Conservation (phyloP, 1,140 invertebrate species). For the Calosoma granatense region DNA sequence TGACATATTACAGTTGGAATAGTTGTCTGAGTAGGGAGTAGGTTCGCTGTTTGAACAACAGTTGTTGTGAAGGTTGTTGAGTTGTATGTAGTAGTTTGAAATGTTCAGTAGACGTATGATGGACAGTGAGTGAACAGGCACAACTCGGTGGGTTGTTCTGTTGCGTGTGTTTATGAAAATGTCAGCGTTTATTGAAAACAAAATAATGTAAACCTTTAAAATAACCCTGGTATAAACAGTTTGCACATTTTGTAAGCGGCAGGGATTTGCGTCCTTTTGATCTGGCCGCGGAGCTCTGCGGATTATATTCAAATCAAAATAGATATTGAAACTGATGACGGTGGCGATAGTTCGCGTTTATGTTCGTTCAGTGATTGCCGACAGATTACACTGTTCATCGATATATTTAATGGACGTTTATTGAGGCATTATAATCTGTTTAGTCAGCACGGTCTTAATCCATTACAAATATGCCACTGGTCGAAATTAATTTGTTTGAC, state of each 20-base stretch:
- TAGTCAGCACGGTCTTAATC: slow-evolving; percentile 2
- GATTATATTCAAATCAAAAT: slow-evolving; percentile 2
- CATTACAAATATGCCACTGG: background rate
- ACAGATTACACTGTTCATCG: background rate
- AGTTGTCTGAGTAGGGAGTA: no score
- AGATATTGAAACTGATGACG: background rate
- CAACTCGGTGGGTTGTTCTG: no score
- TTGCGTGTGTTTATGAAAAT: slow-evolving; percentile 8
- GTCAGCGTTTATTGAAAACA: slow-evolving; percentile 9
- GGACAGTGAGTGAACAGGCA: no score
- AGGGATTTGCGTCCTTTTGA: background rate
- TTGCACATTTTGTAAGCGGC: background rate
- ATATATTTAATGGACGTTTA: background rate
- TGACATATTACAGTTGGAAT: no score
- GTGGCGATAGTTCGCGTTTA: background rate
- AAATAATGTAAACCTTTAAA: background rate
- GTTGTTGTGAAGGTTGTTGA: no score
- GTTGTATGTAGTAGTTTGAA: no score
- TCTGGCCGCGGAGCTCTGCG: background rate
- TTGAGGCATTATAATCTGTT: background rate
- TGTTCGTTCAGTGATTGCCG: background rate
- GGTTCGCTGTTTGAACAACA: no score
- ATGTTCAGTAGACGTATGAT: no score
- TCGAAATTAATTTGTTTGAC: slow-evolving; percentile 3
- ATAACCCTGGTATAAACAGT: background rate